Base-by-base conservation (phyloP, 2,113 vertebrate species). In the Tetrax tetrax region DNA sequence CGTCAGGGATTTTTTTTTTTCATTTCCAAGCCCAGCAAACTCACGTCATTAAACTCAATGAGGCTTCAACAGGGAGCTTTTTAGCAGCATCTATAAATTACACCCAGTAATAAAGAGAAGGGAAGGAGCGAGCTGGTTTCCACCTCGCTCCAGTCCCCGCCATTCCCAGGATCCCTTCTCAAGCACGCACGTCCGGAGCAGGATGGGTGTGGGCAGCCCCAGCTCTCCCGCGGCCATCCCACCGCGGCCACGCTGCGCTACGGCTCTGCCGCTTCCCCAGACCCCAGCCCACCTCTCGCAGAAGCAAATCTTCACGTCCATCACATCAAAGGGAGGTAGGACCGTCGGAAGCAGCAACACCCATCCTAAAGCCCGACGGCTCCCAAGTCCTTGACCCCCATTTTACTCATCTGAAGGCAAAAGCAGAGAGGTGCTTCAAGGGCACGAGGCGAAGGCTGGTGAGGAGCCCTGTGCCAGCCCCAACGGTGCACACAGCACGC, bases 41-140 rank as follows among this genome's bases (percentile, higher is more conserved):
- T 89, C 87, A 89, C 94, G 95, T 86, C 89, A 80, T 83, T 91
- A 87, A 97, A 89, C 64, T 31, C 76, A 91, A 75, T 2, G 45
- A 96, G 72, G 64, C 68, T 93, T 92, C 85, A 78, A 35, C n/a
- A 24, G 83, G 59, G 68, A 95, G 56, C 79, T 83, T 83, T 89
- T 81, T 50, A 59, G 1, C n/a, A 14, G 20, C 41, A 41, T 8
- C 85, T n/a, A 45, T 65, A 92, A 95, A 95, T 83, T 16, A 66
- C 59, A 37, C 24, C 25, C 4, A n/a, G 43, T 4, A 45, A 88
- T 3, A 82, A 65, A 54, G 51, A 69, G 76, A 22, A 56, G 54
- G 60, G 72, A 82, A 70, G 35, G 72, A 68, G 38, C 45, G 20
- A 37, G 64, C 16, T 4, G 5, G 19, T 24, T 53, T 12, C 88